These are phyloP conservation scores for Meda fulgida DNA, from an alignment of 2,797 vertebrate genomes.

Conservation along the genomic window DNA sequence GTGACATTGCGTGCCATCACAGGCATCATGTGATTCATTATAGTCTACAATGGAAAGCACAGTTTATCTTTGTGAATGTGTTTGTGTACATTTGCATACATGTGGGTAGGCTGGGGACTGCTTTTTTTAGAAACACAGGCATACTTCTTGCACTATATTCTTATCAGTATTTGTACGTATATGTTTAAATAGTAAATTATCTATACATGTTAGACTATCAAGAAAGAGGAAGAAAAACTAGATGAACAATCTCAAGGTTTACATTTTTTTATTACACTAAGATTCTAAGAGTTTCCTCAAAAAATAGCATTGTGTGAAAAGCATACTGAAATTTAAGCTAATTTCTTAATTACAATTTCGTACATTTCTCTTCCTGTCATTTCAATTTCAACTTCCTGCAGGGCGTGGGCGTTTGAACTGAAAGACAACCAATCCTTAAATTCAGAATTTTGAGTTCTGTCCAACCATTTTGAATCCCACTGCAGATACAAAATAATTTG, in stretches of 20 bases:
- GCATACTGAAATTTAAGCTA: not conserved
- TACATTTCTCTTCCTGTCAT: not conserved
- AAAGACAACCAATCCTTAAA: not conserved
- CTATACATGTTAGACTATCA: not conserved
- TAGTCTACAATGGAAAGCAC: conserved; percentile 13
- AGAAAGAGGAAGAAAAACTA: not conserved
- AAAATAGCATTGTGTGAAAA: not conserved
- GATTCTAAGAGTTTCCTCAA: not conserved
- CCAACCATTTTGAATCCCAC: not conserved
- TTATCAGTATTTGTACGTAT: conserved; percentile 9
- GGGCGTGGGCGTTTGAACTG: not conserved
- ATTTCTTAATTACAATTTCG: not conserved
- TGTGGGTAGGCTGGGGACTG: not conserved
- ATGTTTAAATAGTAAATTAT: not conserved
- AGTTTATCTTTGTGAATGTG: conserved; percentile 9
- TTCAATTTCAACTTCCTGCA: not conserved
- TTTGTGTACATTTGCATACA: conserved; percentile 6
- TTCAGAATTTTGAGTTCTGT: not conserved
- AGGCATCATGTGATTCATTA: conserved; percentile 32
- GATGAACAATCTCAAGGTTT: not conserved
- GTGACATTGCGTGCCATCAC: conserved; percentile 47
- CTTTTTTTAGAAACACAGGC: not conserved
- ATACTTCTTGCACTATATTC: not conserved
- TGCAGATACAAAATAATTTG: no score
- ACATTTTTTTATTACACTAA: not conserved